Evolutionary conservation across 1,140 invertebrate species (phyloP), one percentile per base, ranked within the genome.

Genomic region (Drosophila teissieri): DNA sequence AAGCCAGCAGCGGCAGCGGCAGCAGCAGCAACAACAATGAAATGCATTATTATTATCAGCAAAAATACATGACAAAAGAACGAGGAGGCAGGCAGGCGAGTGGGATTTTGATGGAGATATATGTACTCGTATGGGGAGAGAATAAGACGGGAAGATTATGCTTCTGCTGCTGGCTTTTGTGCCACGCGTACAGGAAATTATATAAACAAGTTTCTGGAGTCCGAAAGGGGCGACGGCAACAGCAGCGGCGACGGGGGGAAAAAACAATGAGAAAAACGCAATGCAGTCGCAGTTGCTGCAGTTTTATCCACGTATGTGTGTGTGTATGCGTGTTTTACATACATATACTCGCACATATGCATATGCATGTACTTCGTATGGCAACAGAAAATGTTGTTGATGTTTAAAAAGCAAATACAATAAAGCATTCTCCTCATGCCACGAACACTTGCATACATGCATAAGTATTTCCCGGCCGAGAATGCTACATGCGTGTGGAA

Each of bases 41-140:
- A 89, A 77, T 86, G 82, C 82, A 86, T 86, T 84, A 84, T 83
- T 86, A 89, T 86, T 82, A 86, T 86, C 83, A 86, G 79, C 74
- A 89, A 76, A 86, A 89, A 69, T 77, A 88, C 68, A 88, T 75
- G 82, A 85, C 78, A 89, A 86, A 83, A 86, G 79, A 89, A 68
- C 75, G 37, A n/a, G n/a, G n/a, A n/a, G 57, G 31, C 14, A 54
- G 39, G 57, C 1, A 19, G 1, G 19, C 60, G 36, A 10, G n/a
- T 11, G 14, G 40, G n/a, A 8, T 19, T 37, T 44, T 31, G 39
- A 45, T 73, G 39, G 57, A 58, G 56, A 24, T 45, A 62, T 10
- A 53, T 15, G 14, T 34, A 15, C 45, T 14, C 1, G 12, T 31
- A 34, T 34, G 34, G 10, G 15, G 31, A 53, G 55, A 40, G 60